A percentile compares a stretch with the other conserved stretches of the same genome.
Conservation (phyloP, 2,113 vertebrate species). For the Bambusicola thoracicus region DNA sequence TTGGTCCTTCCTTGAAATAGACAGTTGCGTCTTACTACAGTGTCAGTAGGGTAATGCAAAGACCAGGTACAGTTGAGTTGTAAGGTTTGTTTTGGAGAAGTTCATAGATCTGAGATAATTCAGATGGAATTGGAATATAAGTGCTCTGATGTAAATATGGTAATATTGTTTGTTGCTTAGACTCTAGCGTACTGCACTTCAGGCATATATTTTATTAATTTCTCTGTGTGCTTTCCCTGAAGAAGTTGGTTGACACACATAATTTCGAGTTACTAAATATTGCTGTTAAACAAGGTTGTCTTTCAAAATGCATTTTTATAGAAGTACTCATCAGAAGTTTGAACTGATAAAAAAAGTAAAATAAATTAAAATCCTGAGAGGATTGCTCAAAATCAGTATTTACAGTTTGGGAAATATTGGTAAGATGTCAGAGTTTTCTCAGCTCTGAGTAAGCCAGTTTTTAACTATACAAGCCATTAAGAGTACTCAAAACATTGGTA, state of each 20-base stretch:
- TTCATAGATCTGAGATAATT: neutral
- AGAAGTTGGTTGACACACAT: neutral
- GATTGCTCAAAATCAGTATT: neutral
- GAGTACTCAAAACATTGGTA: neutral
- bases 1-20: neutral
- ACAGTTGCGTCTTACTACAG: neutral
- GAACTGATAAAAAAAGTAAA: neutral
- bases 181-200: neutral
- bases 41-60: neutral
- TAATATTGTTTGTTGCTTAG: neutral
- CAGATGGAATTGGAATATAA: neutral
- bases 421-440: neutral
- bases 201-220: neutral
- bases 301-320: neutral
- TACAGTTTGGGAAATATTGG: neutral
- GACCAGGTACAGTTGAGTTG: neutral
- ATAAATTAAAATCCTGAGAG: neutral
- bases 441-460: fast-evolving
- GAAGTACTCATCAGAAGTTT: neutral
- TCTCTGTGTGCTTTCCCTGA: fast-evolving
- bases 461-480: neutral
- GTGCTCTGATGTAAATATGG: neutral
- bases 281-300: neutral
- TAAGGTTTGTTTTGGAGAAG: neutral
- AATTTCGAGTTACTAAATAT: neutral